A percentile compares a stretch with the other conserved stretches of the same genome.
Conservation (phyloP, 2,113 vertebrate genomes). For the Daboia siamensis region DNA sequence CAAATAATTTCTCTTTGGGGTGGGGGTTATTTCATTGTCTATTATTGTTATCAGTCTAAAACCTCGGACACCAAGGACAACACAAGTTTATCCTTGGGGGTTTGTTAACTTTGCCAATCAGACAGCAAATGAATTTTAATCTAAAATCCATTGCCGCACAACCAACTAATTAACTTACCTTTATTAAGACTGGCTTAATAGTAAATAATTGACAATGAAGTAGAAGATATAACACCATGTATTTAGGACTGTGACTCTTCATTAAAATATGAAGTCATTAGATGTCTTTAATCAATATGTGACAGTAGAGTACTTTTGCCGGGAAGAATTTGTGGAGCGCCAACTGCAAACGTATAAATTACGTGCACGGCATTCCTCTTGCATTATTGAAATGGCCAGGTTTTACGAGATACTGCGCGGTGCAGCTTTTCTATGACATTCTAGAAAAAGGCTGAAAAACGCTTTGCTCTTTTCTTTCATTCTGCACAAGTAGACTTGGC, state of each 20-base stretch:
- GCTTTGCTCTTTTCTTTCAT: background rate
- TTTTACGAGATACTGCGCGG: slow-evolving; percentile 17
- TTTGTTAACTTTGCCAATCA: background rate
- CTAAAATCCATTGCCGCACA: background rate
- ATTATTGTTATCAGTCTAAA: no score
- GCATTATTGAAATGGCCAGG: background rate
- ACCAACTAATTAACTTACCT: background rate
- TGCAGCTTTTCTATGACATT: slow-evolving; percentile 16
- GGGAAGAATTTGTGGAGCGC: slow-evolving; percentile 9
- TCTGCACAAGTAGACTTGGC: background rate
- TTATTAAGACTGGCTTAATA: background rate
- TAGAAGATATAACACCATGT: background rate
- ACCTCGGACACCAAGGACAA: background rate
- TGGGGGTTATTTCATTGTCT: background rate
- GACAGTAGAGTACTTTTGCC: background rate
- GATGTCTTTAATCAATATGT: slow-evolving; percentile 9
- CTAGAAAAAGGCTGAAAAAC: slow-evolving; percentile 34
- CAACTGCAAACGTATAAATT: background rate
- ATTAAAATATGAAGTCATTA: slow-evolving; percentile 3
- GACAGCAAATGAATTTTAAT: background rate
- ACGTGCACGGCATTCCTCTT: background rate
- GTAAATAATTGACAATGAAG: slow-evolving; percentile 11
- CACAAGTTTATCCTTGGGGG: background rate
- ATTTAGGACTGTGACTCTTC: slow-evolving; percentile 14
- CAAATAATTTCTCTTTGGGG: background rate